Percentiles rank a stretch among this genome's conserved stretches.
phyloP scores from a whole-genome alignment of 2,797 vertebrate species.

The Luscinia megarhynchos region DNA sequence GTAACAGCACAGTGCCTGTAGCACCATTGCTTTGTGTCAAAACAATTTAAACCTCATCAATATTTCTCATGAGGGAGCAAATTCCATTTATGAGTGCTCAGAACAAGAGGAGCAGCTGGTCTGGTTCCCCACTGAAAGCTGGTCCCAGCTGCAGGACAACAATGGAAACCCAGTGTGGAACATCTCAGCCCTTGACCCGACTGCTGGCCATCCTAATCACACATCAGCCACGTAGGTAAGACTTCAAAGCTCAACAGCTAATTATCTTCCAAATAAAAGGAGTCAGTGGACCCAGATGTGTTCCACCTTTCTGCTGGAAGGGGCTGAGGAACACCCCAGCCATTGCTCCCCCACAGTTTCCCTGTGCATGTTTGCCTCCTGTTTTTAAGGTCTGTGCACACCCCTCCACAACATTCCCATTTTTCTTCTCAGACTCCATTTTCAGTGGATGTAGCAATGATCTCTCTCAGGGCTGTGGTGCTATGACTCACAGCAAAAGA shows the following conservation, averaged over 20 bases:
- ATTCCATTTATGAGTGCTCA: background rate
- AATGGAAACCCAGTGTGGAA: background rate
- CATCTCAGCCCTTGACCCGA: background rate
- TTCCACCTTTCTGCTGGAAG: background rate
- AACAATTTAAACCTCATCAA: background rate
- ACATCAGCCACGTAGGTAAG: accelerated
- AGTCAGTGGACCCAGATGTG: background rate
- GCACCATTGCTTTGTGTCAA: background rate
- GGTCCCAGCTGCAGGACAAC: background rate
- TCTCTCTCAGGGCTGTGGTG: background rate
- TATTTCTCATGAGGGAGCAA: background rate
- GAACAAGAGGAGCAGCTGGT: background rate
- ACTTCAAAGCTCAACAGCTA: background rate
- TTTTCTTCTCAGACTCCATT: background rate
- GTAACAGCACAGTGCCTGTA: background rate
- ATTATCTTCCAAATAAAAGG: background rate
- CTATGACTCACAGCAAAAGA: background rate
- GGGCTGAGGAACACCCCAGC: background rate
- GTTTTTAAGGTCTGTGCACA: background rate
- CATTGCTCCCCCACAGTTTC: too few species aligned
- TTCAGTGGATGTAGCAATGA: background rate
- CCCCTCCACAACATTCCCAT: background rate
- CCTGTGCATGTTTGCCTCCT: accelerated
- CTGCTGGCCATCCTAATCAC: background rate
- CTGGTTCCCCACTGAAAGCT: background rate